Evolutionary conservation across 2,113 vertebrate species (phyloP), one percentile per base, ranked within the genome.

Genomic region (Scophthalmus maximus): DNA sequence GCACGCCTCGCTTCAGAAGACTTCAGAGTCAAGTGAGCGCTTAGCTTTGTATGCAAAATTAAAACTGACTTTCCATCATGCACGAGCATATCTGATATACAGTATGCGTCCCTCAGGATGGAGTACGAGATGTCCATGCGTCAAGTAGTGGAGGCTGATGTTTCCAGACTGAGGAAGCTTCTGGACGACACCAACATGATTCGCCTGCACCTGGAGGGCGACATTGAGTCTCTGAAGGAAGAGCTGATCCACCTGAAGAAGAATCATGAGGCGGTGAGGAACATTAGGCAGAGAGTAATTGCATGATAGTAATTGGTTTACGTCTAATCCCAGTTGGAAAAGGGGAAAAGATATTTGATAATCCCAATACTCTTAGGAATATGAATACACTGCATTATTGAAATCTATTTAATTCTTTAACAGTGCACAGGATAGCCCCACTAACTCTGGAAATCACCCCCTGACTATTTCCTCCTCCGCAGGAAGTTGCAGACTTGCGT

Each of bases 161-260:
- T 93, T 1, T 34, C 67, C 7, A 88, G 85, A n/a, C 85, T 95
- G 74, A 92, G 92, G 68, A 95, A 92, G 82, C 11, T 93, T 40
- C 89, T 94, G 47, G 94, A 95, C 32, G 93, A 95, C 68, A 95
- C 92, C 32, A 93, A 92, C 11, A 26, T 93, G 6, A 26, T 62
- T 14, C 87, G 93, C 3, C 32, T 94, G 84, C 88, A 94, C 68
- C 84, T 94, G 71, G 94, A 95, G 84, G 32, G 66, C 0, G 89
- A 94, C 56, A 84, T 92, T 0, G 96, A 98, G 76, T 90, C 92
- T 15, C 92, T 96, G 29, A 94, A 87, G 72, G 95, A 96, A 79
- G 95, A 98, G 81, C 12, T 96, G 78, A 81, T 96, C 38, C 91
- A 2, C 32, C 88, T 97, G 12, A 95, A 64, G 89, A 97, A 90